Evolutionary conservation across 2,888 invertebrate genomes (phyloP).

Genomic region (Pinctada fucata): DNA sequence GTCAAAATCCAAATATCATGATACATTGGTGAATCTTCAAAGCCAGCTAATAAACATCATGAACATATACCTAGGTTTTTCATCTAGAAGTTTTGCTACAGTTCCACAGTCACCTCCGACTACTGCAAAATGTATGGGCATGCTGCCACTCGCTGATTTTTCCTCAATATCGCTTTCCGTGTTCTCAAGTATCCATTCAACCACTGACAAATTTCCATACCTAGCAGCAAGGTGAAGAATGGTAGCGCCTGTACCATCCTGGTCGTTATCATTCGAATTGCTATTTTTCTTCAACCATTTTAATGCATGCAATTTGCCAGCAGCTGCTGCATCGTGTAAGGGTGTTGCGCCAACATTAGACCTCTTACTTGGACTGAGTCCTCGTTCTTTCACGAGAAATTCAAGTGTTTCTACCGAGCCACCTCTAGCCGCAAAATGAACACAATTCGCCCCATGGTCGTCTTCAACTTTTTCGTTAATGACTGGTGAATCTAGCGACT

Average conservation of each 20-base stretch:
- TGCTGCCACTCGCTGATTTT: conserved; percentile 79
- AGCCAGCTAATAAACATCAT: background rate
- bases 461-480: conserved; percentile 56
- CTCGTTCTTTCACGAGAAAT: conserved; percentile 66
- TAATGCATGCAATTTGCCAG: conserved; percentile 73
- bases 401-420: conserved; percentile 69
- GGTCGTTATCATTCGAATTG: conserved; percentile 63
- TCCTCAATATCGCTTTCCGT: conserved; percentile 80
- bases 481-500: conserved; percentile 5
- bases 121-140: conserved; percentile 92
- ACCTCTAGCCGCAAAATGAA: conserved; percentile 76
- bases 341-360: conserved; percentile 74
- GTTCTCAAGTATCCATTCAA: conserved; percentile 82
- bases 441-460: conserved; percentile 72
- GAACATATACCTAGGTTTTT: conserved; percentile 64
- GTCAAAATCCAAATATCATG: no score
- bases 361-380: conserved; percentile 58
- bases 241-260: conserved; percentile 75
- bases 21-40: no score
- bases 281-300: conserved; percentile 71
- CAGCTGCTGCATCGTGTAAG: conserved; percentile 77
- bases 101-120: conserved; percentile 91
- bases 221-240: conserved; percentile 76
- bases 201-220: conserved; percentile 79
- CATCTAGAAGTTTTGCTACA: conserved; percentile 81